Conservation (phyloP, 2,797 vertebrate species). For the Tapirus indicus region DNA sequence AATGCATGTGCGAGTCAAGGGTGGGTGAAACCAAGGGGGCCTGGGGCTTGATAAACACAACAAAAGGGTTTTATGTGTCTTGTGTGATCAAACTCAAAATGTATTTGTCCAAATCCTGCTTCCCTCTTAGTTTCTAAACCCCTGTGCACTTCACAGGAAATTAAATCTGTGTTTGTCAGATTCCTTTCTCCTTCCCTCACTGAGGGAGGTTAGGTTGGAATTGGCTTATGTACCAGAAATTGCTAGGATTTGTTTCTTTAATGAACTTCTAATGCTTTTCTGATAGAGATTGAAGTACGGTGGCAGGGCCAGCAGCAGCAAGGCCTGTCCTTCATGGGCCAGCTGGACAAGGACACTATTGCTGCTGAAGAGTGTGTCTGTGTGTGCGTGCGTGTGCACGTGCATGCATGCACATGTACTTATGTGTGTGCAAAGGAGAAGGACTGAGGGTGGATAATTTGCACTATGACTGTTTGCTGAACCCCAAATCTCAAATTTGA, state of each 20-base stretch:
- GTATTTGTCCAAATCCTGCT: conserved; percentile 34
- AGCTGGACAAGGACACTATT: neutral
- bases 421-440: neutral
- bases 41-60: neutral
- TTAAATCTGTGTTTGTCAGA: conserved; percentile 45
- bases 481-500: conserved; percentile 68
- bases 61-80: conserved; percentile 43
- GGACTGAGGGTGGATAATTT: neutral
- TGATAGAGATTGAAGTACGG: conserved; percentile 4
- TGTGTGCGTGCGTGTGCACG: accelerated
- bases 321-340: neutral
- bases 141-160: conserved; percentile 75
- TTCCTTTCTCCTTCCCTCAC: conserved; percentile 69
- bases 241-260: conserved; percentile 64
- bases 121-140: conserved; percentile 5
- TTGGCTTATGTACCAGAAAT: conserved; percentile 18
- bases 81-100: conserved; percentile 56
- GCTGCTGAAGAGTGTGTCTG: neutral
- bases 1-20: neutral
- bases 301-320: neutral
- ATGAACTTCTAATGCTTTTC: conserved; percentile 45
- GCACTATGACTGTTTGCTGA: neutral
- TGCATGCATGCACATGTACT: too few species aligned
- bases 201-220: neutral
- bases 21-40: neutral